These are phyloP conservation scores for Asarcornis scutulata DNA, from an alignment of 2,113 vertebrate species.

Conservation along the genomic window DNA sequence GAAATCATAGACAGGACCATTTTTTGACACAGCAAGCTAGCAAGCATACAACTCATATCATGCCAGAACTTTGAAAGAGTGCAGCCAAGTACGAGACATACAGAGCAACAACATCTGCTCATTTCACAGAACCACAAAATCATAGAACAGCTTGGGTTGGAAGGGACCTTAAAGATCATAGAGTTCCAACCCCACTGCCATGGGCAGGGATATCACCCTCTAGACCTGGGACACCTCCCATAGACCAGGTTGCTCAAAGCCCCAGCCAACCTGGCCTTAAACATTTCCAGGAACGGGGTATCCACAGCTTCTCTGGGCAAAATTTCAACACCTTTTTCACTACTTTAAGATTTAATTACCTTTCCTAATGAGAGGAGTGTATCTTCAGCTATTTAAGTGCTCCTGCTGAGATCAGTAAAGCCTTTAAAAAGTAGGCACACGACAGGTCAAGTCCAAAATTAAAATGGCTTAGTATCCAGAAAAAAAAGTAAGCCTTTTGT, in stretches of 20 bases:
- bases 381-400: not conserved
- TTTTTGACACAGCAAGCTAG: not conserved
- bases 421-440: not conserved
- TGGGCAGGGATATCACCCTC: too few species aligned
- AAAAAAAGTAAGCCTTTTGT: not conserved
- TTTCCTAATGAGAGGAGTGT: not conserved
- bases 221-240: too few species aligned
- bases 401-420: not conserved
- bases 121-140: not conserved
- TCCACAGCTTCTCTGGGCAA: too few species aligned
- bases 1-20: not conserved
- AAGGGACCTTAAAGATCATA: too few species aligned
- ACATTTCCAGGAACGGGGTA: too few species aligned
- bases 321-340: not conserved
- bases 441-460: not conserved
- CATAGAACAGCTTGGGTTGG: too few species aligned
- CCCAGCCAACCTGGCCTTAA: too few species aligned
- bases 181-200: too few species aligned
- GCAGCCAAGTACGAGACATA: not conserved
- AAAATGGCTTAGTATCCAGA: not conserved
- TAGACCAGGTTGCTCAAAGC: too few species aligned
- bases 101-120: not conserved
- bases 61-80: not conserved
- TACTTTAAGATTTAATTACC: not conserved
- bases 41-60: not conserved